phyloP scores from a whole-genome alignment of 2,113 vertebrate genomes.

The Mus spicilegus region DNA sequence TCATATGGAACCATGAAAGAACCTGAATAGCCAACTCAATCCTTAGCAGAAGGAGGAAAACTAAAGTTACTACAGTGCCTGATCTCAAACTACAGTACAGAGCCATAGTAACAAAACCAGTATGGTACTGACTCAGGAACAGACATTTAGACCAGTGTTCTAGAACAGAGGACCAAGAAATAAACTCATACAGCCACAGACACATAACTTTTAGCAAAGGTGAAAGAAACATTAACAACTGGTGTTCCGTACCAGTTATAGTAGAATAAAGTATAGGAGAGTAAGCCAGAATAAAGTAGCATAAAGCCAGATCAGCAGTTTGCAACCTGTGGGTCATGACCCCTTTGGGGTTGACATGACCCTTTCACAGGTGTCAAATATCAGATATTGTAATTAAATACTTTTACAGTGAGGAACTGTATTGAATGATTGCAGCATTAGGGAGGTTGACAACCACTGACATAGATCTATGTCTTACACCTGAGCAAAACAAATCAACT shows the following conservation, averaged over 20 bases:
- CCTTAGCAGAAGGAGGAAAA: neutral
- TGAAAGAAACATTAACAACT: neutral
- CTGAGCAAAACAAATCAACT: neutral
- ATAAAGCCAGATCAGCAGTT: neutral
- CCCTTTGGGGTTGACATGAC: too few species aligned
- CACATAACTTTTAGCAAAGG: neutral
- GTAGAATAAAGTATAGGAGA: too few species aligned
- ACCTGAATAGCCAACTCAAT: neutral
- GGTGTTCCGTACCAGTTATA: neutral
- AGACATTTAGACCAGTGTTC: neutral
- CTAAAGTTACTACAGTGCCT: neutral
- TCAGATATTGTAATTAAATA: too few species aligned
- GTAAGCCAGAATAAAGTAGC: neutral
- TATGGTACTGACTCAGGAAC: neutral
- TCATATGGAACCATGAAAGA: neutral
- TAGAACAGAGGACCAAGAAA: neutral
- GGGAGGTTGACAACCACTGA: neutral
- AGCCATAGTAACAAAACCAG: neutral
- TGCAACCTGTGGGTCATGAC: neutral
- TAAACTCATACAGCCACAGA: neutral
- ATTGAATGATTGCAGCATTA: neutral
- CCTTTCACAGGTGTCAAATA: too few species aligned
- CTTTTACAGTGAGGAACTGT: neutral
- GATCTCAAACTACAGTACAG: neutral
- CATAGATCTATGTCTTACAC: neutral